Base-by-base conservation (phyloP, 2,888 invertebrate species). In the Subacronicta megacephala region DNA sequence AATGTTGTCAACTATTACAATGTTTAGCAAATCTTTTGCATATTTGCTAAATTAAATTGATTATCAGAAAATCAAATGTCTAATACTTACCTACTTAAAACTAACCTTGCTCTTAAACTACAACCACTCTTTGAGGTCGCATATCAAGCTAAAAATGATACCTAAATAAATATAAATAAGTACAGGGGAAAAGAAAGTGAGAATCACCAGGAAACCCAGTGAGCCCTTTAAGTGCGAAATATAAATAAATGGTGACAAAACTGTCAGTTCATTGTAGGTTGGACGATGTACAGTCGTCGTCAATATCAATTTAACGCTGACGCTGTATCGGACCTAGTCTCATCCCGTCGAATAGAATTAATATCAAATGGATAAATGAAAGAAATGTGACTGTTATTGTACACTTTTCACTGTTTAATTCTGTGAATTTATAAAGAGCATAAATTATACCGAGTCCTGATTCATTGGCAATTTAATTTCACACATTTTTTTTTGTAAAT, bases 241-340 rank as follows among this genome's bases (percentile, higher is more conserved):
- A 62, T 62, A 75, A 62, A 77, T 62, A 70, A 69, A 78, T 65
- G 59, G 64, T 62, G 57, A 62, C 73, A 72, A 73, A 77, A 78
- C 70, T 83, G 82, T 82, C 85, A 70, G 60, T 72, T 82, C 78
- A 81, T 75, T 76, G 81, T 78, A 79, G 85, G 84, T 84, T 84
- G 82, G 72, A 79, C 80, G 59, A 69, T 73, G 84, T 83, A 86
- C 86, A 87, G 85, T 81, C 84, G 77, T 79, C 81, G 79, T 84
- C 87, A 87, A 87, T 87, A 85, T 84, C 81, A 84, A 88, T 88
- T 84, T 81, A 72, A 72, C 67, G 60, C 33, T 37, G 49, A 18
- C 47, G 40, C 61, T 75, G 75, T 80, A 81, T 81, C 81, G 80
- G 63, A 66, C 81, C 81, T 78, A 31, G 78, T 78, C 83, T 80